Percentiles rank a stretch among this genome's conserved stretches.
phyloP scores from a whole-genome alignment of 2,797 vertebrate species.

The Ataeniobius toweri region DNA sequence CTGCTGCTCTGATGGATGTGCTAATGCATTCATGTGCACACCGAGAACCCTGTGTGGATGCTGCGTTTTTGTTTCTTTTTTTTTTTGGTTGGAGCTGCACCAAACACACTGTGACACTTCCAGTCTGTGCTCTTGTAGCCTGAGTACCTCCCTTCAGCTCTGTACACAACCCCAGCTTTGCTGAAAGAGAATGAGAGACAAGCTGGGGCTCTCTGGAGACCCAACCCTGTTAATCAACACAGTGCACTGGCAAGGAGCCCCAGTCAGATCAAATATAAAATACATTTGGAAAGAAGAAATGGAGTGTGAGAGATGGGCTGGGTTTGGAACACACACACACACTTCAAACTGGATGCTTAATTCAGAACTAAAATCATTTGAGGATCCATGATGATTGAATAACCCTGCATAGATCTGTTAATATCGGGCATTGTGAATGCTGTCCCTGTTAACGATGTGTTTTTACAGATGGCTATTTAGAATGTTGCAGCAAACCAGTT shows the following conservation, averaged over 20 bases:
- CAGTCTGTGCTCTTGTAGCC: conserved; percentile 60
- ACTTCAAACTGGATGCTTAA: conserved; percentile 45
- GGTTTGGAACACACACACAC: conserved; percentile 32
- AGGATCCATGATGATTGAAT: conserved; percentile 42
- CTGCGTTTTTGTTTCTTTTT: conserved; percentile 37
- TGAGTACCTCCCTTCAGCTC: conserved; percentile 60
- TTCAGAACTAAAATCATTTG: conserved; percentile 54
- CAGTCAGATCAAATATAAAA: conserved; percentile 81
- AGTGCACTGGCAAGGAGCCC: conserved; percentile 77
- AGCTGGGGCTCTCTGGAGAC: conserved; percentile 75
- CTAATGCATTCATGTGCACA: conserved; percentile 44
- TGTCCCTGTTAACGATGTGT: conserved; percentile 35
- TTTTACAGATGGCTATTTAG: conserved; percentile 52
- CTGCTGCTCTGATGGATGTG: conserved; percentile 24
- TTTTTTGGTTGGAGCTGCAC: conserved; percentile 37
- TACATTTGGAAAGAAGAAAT: conserved; percentile 69
- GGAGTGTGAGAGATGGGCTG: conserved; percentile 63
- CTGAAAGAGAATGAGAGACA: conserved; percentile 86
- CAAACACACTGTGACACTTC: conserved; percentile 65
- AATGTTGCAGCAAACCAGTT: conserved; percentile 43
- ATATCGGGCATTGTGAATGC: conserved; percentile 41
- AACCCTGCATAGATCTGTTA: conserved; percentile 43
- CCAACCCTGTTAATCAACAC: conserved; percentile 84
- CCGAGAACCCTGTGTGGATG: conserved; percentile 39
- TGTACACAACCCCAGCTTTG: conserved; percentile 58